Percentiles rank a stretch among this genome's conserved stretches.
Conservation (phyloP, 2,888 invertebrate genomes). For the Drosophila colorata region DNA sequence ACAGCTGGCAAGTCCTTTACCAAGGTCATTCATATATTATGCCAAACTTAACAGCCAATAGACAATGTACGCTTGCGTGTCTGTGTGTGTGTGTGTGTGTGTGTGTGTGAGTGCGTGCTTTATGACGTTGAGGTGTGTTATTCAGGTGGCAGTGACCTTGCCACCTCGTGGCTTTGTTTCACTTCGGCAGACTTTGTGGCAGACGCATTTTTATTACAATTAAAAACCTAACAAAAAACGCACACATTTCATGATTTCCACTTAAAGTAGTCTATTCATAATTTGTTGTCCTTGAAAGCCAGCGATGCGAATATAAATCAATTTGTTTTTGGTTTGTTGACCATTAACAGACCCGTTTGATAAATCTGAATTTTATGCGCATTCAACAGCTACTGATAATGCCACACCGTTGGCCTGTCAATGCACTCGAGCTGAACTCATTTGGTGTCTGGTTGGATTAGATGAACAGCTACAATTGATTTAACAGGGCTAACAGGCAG, state of each 20-base stretch:
- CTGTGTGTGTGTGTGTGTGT: neutral
- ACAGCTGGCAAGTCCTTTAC: conserved; percentile 1
- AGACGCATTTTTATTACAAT: conserved; percentile 25
- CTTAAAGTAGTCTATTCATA: conserved; percentile 11
- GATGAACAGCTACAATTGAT: conserved; percentile 5
- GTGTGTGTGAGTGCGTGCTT: neutral
- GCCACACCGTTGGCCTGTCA: conserved; percentile 23
- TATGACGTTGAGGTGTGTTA: conserved; percentile 15
- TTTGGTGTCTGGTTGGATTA: conserved; percentile 1
- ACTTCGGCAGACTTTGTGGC: conserved; percentile 9
- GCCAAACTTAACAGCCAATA: conserved; percentile 13
- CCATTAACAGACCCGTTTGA: conserved; percentile 4
- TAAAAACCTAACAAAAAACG: conserved; percentile 13
- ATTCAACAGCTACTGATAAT: neutral
- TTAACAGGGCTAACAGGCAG: conserved; percentile 11
- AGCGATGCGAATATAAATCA: conserved; percentile 35
- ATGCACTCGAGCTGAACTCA: conserved; percentile 27
- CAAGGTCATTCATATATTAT: conserved; percentile 22
- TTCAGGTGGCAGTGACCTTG: conserved; percentile 41
- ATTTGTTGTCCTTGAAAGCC: conserved; percentile 10
- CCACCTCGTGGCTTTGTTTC: neutral
- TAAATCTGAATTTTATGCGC: conserved; percentile 19
- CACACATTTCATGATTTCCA: neutral
- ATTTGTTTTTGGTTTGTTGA: conserved; percentile 25
- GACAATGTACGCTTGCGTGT: neutral